phyloP scores from a whole-genome alignment of 1,140 invertebrate species.

The Venturia canescens region DNA sequence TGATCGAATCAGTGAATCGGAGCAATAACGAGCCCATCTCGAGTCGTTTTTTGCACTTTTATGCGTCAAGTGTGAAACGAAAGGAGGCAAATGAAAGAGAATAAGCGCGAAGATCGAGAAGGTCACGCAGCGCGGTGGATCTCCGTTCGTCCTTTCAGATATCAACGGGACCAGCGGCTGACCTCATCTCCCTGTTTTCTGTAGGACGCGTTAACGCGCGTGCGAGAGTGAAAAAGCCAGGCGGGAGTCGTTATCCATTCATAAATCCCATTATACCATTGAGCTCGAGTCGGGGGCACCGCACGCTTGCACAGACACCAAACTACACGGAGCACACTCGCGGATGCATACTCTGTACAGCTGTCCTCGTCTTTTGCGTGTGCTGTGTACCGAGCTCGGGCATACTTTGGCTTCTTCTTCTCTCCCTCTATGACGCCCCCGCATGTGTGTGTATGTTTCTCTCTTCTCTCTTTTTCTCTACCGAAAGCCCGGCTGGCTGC shows the following conservation, averaged over 20 bases:
- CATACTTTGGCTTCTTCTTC: conserved; percentile 20
- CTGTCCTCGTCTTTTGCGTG: conserved; percentile 17
- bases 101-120: too few relatives aligned
- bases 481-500: conserved; percentile 45
- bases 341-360: background rate
- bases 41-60: background rate
- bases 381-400: background rate
- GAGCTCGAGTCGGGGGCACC: conserved; percentile 38
- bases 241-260: conserved; percentile 66
- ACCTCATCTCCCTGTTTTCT: background rate
- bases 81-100: background rate
- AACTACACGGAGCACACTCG: background rate
- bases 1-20: too few relatives aligned
- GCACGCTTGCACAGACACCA: conserved; percentile 29
- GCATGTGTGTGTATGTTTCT: background rate
- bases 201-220: conserved; percentile 9
- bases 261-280: conserved; percentile 69
- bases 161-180: background rate
- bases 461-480: conserved; percentile 11
- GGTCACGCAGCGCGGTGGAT: background rate
- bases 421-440: conserved; percentile 42
- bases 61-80: background rate
- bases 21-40: too few relatives aligned
- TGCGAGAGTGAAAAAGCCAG: conserved; percentile 58
- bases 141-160: background rate